Conservation (phyloP, 1,140 invertebrate species). For the Cotesia typhae region DNA sequence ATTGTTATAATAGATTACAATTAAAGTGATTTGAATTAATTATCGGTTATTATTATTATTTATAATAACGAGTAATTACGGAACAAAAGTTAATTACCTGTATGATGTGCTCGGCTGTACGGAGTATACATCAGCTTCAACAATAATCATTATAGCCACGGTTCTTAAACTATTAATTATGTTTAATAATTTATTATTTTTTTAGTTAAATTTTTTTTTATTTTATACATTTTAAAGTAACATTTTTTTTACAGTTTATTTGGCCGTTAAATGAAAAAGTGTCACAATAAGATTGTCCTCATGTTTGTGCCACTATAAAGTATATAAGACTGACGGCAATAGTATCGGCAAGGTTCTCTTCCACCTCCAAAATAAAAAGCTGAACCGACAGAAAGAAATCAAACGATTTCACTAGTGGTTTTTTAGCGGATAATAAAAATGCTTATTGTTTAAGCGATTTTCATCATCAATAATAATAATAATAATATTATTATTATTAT, state of each 20-base stretch:
- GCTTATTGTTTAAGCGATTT: background rate
- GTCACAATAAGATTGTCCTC: constrained; percentile 13
- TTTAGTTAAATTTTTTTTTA: no score
- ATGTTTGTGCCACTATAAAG: background rate
- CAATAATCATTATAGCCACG: background rate
- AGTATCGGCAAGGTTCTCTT: constrained; percentile 9
- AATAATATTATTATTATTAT: background rate
- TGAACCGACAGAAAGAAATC: constrained; percentile 6
- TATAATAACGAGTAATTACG: background rate
- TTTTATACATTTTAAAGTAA: no score
- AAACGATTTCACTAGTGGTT: constrained; percentile 5
- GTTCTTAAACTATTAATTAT: background rate
- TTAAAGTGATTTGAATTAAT: background rate
- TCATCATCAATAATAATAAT: no score
- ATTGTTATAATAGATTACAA: background rate
- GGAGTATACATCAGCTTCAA: constrained; percentile 3
- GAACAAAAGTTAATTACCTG: background rate
- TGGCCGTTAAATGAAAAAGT: no score
- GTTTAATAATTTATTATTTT: no score
- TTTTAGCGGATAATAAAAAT: constrained; percentile 14
- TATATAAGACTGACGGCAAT: constrained; percentile 2
- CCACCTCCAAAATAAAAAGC: constrained; percentile 14
- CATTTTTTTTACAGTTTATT: no score
- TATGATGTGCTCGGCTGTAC: constrained; percentile 2
- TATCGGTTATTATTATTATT: background rate